Evolutionary conservation across 2,797 vertebrate species (phyloP), one percentile per base, ranked within the genome.

Genomic region (Parauchenoglanis ngamensis): DNA sequence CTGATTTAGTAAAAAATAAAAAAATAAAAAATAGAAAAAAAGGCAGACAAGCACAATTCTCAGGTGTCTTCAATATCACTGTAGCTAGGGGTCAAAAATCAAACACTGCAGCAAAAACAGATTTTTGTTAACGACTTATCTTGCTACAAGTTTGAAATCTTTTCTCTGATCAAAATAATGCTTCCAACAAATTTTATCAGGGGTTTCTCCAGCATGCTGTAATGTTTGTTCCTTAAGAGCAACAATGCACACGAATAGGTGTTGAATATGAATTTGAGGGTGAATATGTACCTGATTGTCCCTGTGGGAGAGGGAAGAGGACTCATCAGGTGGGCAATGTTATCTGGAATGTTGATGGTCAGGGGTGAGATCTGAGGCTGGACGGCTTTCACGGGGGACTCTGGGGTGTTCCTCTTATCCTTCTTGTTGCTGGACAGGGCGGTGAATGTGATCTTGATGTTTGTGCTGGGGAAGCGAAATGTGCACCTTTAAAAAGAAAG

Each of bases 311-410:
- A 99, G 61, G 98, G 98, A 81, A 99, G 96, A 3, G 98, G 98
- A 92, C 98, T 99, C 97, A 98, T 97, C 94, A 99, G 96, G 94
- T 99, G 97, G 93, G 97, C 97, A 85, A 99, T 98, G 95, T 97
- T 97, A 92, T 99, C 98, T 92, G 98, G 98, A 97, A 99, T 99
- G 97, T 97, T 98, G 93, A 99, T 99, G 94, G 98, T 99, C 92
- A 99, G 95, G 3, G 98, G 98, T 46, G 98, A 98, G 91, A 99
- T 98, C 92, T 99, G 97, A 85, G 97, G 97, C 90, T 98, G 98
- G 92, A 98, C 96, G 4, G 97, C 96, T 92, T 98, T 97, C 90
- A 98, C 96, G 19, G 97, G 98, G 78, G 97, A 98, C 92, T 97
- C 97, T 0, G 97, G 96, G 44, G 96, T 96, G 93, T 97, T 98